phyloP scores from a whole-genome alignment of 2,797 vertebrate species.

The Poeciliopsis infans region DNA sequence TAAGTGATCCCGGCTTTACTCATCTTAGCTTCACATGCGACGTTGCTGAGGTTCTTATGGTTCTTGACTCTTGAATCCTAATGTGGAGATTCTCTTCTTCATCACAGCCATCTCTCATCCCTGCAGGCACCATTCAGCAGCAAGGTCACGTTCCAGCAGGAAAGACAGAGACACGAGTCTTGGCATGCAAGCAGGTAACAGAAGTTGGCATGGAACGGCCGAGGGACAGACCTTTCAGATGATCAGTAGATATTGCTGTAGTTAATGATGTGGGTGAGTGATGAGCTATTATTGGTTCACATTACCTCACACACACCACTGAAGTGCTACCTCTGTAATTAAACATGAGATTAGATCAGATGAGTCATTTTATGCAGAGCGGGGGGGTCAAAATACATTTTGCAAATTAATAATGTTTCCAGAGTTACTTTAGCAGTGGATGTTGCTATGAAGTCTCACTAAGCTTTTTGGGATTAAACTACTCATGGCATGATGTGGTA shows the following conservation, averaged over 20 bases:
- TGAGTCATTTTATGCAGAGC: background rate
- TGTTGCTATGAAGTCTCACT: background rate
- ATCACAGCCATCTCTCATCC: background rate
- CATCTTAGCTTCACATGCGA: background rate
- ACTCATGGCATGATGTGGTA: background rate
- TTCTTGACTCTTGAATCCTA: background rate
- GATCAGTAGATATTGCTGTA: background rate
- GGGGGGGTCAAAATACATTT: background rate
- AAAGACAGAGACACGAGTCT: background rate
- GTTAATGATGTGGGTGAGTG: background rate
- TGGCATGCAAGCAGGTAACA: background rate
- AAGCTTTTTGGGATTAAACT: background rate
- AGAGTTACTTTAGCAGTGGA: background rate
- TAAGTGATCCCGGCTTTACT: background rate
- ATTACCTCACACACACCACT: background rate
- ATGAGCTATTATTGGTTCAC: background rate
- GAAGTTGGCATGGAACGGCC: background rate
- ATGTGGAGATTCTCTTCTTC: background rate
- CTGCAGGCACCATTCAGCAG: background rate
- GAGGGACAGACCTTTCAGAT: background rate
- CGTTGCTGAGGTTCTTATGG: background rate
- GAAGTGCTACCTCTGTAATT: background rate
- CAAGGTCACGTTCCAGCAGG: background rate
- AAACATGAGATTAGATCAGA: background rate
- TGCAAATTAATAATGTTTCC: background rate